These are phyloP conservation scores for Drosophila tristis DNA, from an alignment of 1,140 invertebrate genomes.

Conservation along the genomic window DNA sequence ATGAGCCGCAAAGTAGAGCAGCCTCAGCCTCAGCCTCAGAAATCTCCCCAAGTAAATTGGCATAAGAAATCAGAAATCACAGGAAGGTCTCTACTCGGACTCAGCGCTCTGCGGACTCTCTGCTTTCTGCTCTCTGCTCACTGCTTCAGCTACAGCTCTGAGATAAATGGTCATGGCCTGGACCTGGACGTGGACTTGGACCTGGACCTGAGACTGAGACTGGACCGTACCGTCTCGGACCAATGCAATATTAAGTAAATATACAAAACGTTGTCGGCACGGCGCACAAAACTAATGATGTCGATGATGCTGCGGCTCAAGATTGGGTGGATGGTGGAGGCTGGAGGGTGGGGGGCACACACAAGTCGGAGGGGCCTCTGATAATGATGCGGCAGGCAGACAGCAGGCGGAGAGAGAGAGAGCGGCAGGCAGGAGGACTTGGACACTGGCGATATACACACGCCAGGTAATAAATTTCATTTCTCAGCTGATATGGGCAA, in stretches of 20 bases:
- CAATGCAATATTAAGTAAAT: constrained; percentile 82
- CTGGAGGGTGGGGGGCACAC: constrained; percentile 10
- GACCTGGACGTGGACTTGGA: too few species aligned
- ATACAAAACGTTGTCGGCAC: constrained; percentile 82
- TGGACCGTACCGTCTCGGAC: constrained; percentile 29
- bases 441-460: constrained; percentile 77
- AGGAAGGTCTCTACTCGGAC: constrained; percentile 66
- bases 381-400: constrained; percentile 77
- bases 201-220: too few species aligned
- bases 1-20: constrained; percentile 67
- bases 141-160: constrained; percentile 12
- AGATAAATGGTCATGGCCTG: constrained; percentile 50
- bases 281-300: constrained; percentile 82
- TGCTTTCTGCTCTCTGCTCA: background rate
- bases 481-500: constrained; percentile 84
- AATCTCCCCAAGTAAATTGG: constrained; percentile 66
- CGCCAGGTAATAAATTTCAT: constrained; percentile 84
- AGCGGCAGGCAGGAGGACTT: constrained; percentile 20
- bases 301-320: constrained; percentile 59
- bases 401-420: constrained; percentile 23
- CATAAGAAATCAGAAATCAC: constrained; percentile 83
- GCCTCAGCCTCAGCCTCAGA: constrained; percentile 10
- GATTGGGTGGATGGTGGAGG: constrained; percentile 13
- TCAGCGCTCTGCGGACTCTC: constrained; percentile 8
- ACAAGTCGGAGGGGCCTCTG: constrained; percentile 43